A percentile compares a stretch with the other conserved stretches of the same genome.
Evolutionary conservation across 2,888 invertebrate genomes (phyloP).

Genomic region (Pseudococcus longispinus): DNA sequence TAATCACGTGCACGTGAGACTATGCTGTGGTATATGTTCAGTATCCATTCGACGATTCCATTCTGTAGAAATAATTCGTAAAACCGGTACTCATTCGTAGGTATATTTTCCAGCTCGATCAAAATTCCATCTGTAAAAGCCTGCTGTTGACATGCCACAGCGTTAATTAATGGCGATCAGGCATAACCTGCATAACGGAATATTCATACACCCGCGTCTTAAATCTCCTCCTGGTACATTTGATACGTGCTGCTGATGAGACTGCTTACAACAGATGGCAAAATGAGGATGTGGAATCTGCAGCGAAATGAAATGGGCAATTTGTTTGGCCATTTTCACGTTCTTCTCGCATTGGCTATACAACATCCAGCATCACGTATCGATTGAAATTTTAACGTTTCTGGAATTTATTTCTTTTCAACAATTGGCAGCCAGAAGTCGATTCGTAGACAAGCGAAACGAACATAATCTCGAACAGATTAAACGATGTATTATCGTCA

Average conservation of each 20-base stretch:
- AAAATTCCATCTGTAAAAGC: neutral
- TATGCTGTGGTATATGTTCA: neutral
- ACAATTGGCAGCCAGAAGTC: neutral
- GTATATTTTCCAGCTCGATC: neutral
- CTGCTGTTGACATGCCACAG: neutral
- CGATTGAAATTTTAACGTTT: neutral
- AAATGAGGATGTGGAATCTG: neutral
- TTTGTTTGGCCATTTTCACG: neutral
- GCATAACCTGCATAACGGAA: neutral
- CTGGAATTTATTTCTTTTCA: neutral
- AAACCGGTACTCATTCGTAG: neutral
- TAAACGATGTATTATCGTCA: neutral
- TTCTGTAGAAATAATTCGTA: neutral
- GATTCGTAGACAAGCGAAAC: conserved; percentile 9
- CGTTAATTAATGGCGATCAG: neutral
- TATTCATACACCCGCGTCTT: neutral
- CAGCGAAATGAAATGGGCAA: neutral
- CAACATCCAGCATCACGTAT: neutral
- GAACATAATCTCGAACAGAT: neutral
- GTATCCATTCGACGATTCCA: neutral
- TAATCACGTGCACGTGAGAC: neutral
- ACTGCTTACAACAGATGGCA: neutral
- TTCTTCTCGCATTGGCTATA: neutral
- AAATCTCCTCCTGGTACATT: neutral
- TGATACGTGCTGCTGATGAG: neutral